phyloP scores from a whole-genome alignment of 2,888 invertebrate species.

The Caenorhabditis zanzibari region DNA sequence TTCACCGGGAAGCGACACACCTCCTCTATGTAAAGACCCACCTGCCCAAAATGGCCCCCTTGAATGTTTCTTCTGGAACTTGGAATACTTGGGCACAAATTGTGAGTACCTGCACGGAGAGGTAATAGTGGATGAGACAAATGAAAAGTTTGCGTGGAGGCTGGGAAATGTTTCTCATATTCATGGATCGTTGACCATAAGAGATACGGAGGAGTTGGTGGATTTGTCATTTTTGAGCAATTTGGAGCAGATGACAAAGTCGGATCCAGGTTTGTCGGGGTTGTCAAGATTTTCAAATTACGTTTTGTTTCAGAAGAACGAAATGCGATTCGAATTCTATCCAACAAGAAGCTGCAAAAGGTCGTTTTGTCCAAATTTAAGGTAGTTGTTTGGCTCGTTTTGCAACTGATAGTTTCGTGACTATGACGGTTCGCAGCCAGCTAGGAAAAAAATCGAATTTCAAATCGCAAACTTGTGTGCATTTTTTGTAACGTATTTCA shows the following conservation, averaged over 20 bases:
- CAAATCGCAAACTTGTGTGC: too few species aligned
- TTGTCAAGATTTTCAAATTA: background rate
- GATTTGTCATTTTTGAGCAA: conserved; percentile 5
- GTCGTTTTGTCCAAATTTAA: background rate
- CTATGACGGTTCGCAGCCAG: too few species aligned
- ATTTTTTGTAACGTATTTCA: too few species aligned
- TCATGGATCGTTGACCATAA: conserved; percentile 1
- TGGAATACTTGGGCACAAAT: background rate
- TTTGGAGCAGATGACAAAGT: background rate
- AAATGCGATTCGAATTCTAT: background rate
- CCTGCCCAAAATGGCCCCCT: too few species aligned
- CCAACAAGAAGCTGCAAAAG: background rate
- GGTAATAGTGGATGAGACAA: background rate
- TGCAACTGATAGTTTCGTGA: too few species aligned
- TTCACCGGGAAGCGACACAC: too few species aligned
- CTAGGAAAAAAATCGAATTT: too few species aligned
- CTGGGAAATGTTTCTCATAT: background rate
- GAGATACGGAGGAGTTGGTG: background rate
- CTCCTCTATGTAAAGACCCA: too few species aligned
- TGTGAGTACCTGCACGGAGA: conserved; percentile 6
- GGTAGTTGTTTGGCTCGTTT: background rate
- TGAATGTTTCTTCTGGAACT: too few species aligned
- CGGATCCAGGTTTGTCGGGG: background rate
- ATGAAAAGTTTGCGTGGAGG: conserved; percentile 2
- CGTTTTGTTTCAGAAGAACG: background rate